Base-by-base conservation (phyloP, 2,113 vertebrate species). In the Pagrus major region DNA sequence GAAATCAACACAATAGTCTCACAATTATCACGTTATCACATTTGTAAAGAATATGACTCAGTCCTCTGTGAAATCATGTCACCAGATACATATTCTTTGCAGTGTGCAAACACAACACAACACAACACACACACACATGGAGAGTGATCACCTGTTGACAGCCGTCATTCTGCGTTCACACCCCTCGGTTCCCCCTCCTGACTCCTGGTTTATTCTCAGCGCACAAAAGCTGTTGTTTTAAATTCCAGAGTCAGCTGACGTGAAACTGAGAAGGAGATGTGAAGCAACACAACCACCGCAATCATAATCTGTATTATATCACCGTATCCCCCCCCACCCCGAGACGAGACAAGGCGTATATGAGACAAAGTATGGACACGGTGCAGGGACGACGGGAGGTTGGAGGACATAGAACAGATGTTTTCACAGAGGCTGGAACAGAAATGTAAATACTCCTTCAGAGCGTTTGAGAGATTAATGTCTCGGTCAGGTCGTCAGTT, bases 161-260 rank as follows among this genome's bases (percentile, higher is more conserved):
- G 52, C 65, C 58, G 66, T 90, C 87, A 78, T 10, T 72, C 16
- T 3, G 8, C 58, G 25, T 58, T 21, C 41, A 58, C 39, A 56
- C 14, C 0, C 16, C 18, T 10, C 29, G 21, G 41, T n/a, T 14
- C 51, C 5, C 2, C 58, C 21, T 52, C 56, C 21, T 46, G 23
- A 29, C 25, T 55, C 65, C 42, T 16, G 18, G 10, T 86, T 73
- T 92, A 84, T 89, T 89, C 63, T 77, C 35, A 72, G 76, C 54
- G 2, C 69, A 80, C 80, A 84, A 84, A 83, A 74, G 70, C 81
- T 75, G 76, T 80, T 84, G 73, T 88, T 84, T 37, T 61, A 84
- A 79, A 90, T 91, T 86, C 59, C 78, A 52, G 23, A 21, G 71
- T 91, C 85, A 84, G 81, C 73, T 86, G 82, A 70, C 68, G 18